Percentiles rank a stretch among this genome's conserved stretches.
phyloP scores from a whole-genome alignment of 2,888 invertebrate genomes.

The Mellilla xanthometata region DNA sequence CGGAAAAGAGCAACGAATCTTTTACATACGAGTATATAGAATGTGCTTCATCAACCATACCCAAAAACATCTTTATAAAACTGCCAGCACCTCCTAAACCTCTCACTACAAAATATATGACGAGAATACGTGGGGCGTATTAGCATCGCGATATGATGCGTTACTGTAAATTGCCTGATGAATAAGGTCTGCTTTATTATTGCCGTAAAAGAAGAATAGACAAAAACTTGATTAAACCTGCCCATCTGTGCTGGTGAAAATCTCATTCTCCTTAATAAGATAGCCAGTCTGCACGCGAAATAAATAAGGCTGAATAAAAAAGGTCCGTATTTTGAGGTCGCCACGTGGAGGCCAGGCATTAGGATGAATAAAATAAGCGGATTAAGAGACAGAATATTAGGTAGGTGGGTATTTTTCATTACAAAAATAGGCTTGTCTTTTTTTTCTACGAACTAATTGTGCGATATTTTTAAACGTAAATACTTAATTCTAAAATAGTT shows the following conservation, averaged over 20 bases:
- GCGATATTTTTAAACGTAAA: no score
- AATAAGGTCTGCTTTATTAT: conserved; percentile 22
- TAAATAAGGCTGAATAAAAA: conserved; percentile 15
- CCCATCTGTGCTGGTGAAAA: conserved; percentile 14
- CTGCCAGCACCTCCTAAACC: neutral
- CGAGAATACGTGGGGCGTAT: conserved; percentile 30
- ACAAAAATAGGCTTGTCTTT: no score
- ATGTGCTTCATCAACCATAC: neutral
- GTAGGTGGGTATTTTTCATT: no score
- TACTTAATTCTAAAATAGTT: no score
- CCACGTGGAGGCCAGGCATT: no score
- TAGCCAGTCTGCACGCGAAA: conserved; percentile 1
- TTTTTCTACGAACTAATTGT: no score
- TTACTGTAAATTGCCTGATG: conserved; percentile 33
- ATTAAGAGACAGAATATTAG: no score
- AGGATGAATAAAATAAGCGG: no score
- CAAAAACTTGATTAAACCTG: conserved; percentile 28
- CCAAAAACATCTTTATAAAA: conserved; percentile 1
- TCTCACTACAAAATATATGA: conserved; percentile 26
- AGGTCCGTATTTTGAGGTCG: neutral
- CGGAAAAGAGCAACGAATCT: neutral
- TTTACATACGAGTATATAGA: neutral
- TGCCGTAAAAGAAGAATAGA: conserved; percentile 16
- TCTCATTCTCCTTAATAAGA: conserved; percentile 23
- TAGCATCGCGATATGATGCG: conserved; percentile 33